These are phyloP conservation scores for Dipodomys spectabilis DNA, from an alignment of 2,113 vertebrate species.

Conservation along the genomic window DNA sequence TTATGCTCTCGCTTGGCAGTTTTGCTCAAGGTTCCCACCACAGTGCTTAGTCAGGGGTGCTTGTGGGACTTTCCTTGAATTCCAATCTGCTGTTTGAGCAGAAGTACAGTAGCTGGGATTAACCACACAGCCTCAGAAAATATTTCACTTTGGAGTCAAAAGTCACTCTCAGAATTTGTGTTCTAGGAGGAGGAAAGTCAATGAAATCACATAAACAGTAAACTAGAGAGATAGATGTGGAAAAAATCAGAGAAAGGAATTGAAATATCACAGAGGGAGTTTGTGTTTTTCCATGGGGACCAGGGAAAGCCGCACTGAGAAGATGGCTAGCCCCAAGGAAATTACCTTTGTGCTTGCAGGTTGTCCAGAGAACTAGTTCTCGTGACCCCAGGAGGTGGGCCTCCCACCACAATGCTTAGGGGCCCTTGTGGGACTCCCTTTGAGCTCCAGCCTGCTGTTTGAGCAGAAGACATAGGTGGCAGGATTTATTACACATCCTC, in stretches of 20 bases:
- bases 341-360: background rate
- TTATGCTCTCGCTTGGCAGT: too few relatives aligned
- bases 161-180: background rate
- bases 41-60: too few relatives aligned
- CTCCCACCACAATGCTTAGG: accelerated
- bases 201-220: background rate
- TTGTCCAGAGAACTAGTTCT: background rate
- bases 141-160: background rate
- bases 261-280: background rate
- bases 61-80: too few relatives aligned
- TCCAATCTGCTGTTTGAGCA: too few relatives aligned
- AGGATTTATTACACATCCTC: background rate
- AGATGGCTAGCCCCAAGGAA: background rate
- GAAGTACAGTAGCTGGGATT: too few relatives aligned
- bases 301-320: background rate
- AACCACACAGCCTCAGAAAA: too few relatives aligned
- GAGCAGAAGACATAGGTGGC: background rate
- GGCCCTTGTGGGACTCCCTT: background rate
- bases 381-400: accelerated
- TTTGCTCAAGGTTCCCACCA: too few relatives aligned
- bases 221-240: background rate
- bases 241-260: background rate
- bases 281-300: background rate
- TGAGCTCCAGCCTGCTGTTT: background rate
- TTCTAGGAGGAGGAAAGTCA: background rate